A percentile compares a stretch with the other conserved stretches of the same genome.
Conservation (phyloP, 2,797 vertebrate genomes). For the Smutsia temminckii region DNA sequence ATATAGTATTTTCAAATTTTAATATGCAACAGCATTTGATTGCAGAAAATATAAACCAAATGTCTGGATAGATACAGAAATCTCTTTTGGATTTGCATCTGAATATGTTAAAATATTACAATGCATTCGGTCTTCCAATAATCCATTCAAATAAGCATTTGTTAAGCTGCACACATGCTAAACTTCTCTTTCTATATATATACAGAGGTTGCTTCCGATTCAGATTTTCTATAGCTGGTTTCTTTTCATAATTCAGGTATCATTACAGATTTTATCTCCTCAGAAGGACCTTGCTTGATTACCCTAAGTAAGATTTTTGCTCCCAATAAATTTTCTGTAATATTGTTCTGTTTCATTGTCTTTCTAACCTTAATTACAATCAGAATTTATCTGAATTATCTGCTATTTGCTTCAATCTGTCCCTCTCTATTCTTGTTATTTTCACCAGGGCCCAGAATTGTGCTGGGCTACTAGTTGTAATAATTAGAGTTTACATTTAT, state of each 20-base stretch:
- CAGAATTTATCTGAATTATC: background rate
- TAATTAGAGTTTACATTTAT: background rate
- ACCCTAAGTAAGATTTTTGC: background rate
- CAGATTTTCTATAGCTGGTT: background rate
- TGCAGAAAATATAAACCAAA: constrained; percentile 14
- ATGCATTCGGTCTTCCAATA: background rate
- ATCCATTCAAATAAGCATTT: constrained; percentile 34
- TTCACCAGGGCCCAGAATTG: background rate
- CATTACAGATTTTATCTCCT: background rate
- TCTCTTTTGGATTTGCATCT: background rate
- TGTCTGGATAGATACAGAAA: background rate
- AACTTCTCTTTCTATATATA: background rate
- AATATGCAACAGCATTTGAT: background rate
- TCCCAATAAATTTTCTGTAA: background rate
- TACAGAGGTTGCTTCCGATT: background rate
- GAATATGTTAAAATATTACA: background rate
- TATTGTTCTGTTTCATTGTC: background rate
- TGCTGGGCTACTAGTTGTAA: background rate
- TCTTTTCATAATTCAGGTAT: constrained; percentile 4
- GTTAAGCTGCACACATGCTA: background rate
- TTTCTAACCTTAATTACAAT: background rate
- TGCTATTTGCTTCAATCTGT: background rate
- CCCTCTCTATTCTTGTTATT: background rate
- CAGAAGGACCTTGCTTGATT: background rate
- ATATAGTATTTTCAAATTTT: background rate